Conservation (phyloP, 2,797 vertebrate genomes). For the Fistularia commersonii region DNA sequence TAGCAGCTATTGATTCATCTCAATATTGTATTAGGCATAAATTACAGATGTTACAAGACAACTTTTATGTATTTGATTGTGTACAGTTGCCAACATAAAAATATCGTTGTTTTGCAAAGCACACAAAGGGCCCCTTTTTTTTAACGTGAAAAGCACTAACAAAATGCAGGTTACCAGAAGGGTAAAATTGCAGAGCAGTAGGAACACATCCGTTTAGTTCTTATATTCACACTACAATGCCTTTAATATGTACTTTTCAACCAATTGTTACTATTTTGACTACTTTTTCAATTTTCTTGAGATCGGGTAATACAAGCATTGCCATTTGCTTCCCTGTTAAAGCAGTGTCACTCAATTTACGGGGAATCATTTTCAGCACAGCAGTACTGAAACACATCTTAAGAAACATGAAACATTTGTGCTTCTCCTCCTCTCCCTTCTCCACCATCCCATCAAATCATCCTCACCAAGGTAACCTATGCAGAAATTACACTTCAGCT, state of each 20-base stretch:
- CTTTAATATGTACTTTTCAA: slow-evolving; percentile 45
- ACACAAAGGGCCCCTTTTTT: not conserved
- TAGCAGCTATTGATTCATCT: slow-evolving; percentile 34
- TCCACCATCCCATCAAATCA: slow-evolving; percentile 46
- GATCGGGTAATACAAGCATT: slow-evolving; percentile 55
- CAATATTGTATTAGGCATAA: slow-evolving; percentile 53
- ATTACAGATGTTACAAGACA: slow-evolving; percentile 25
- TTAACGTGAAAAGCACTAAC: slow-evolving; percentile 3
- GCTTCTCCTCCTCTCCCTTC: slow-evolving; percentile 21
- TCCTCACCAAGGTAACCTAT: slow-evolving; percentile 65
- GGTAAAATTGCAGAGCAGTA: slow-evolving; percentile 24
- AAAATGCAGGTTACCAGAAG: slow-evolving; percentile 16
- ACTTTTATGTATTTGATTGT: slow-evolving; percentile 31
- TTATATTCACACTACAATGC: slow-evolving; percentile 41
- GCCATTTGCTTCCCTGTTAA: slow-evolving; percentile 63
- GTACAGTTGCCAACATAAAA: slow-evolving; percentile 14
- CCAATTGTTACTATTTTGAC: slow-evolving; percentile 56
- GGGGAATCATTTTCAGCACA: slow-evolving; percentile 47
- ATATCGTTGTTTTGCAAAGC: slow-evolving; percentile 9
- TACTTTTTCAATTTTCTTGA: slow-evolving; percentile 52
- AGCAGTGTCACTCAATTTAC: slow-evolving; percentile 61
- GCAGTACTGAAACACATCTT: slow-evolving; percentile 55
- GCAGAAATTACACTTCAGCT: slow-evolving; percentile 63
- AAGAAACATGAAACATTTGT: slow-evolving; percentile 58
- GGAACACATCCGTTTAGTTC: slow-evolving; percentile 42